Evolutionary conservation across 2,113 vertebrate genomes (phyloP).

Genomic region (Gambusia affinis): DNA sequence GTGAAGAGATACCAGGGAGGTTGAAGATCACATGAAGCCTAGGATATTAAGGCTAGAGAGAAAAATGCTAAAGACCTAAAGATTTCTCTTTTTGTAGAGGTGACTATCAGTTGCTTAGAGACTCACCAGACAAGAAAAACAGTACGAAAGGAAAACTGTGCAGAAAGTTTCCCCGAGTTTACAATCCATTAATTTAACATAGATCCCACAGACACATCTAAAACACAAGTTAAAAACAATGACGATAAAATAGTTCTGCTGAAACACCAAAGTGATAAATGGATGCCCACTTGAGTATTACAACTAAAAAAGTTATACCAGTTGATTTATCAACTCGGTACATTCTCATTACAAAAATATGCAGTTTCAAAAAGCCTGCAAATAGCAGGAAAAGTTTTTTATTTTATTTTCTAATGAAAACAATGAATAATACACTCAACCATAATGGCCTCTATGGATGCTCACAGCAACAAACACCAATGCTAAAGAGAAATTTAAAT

Average conservation of each 20-base stretch:
- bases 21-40: constrained; percentile 44
- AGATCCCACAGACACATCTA: background rate
- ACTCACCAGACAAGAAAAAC: background rate
- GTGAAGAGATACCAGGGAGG: constrained; percentile 35
- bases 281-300: too few relatives aligned
- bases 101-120: constrained; percentile 4
- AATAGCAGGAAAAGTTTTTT: too few relatives aligned
- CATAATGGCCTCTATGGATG: too few relatives aligned
- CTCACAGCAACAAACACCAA: too few relatives aligned
- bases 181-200: background rate
- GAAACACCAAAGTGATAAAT: too few relatives aligned
- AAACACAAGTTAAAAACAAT: background rate
- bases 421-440: too few relatives aligned
- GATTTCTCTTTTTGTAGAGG: constrained; percentile 32
- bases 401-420: too few relatives aligned
- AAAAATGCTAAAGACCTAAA: constrained; percentile 55
- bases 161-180: background rate
- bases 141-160: background rate
- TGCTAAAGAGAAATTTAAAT: too few relatives aligned
- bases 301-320: too few relatives aligned
- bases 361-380: too few relatives aligned
- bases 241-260: background rate
- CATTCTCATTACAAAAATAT: too few relatives aligned
- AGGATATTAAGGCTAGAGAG: constrained; percentile 68
- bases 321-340: too few relatives aligned